Conservation (phyloP, 2,113 vertebrate genomes). For the Camelus bactrianus region DNA sequence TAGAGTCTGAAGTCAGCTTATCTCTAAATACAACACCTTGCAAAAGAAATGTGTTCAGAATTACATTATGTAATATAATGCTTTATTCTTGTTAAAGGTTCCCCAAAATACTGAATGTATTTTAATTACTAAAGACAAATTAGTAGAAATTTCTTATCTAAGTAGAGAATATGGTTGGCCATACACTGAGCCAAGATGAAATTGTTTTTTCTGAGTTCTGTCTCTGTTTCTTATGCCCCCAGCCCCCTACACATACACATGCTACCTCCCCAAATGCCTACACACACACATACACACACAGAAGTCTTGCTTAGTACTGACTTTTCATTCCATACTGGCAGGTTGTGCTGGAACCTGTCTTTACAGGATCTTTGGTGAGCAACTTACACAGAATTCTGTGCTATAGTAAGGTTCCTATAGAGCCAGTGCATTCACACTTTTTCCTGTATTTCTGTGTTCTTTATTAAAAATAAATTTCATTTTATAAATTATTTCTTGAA, state of each 20-base stretch:
- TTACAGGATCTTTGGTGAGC: not conserved
- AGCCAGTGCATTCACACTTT: not conserved
- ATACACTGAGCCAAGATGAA: not conserved
- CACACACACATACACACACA: not conserved
- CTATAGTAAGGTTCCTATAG: not conserved
- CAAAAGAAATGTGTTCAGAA: conserved; percentile 18
- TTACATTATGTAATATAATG: not conserved
- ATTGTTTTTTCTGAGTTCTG: not conserved
- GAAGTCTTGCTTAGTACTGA: not conserved
- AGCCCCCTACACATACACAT: no score
- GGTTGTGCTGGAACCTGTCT: not conserved
- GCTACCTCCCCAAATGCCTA: no score
- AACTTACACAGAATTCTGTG: not conserved
- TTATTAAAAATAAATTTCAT: not conserved
- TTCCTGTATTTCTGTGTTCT: not conserved
- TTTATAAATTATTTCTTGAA: not conserved
- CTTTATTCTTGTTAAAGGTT: not conserved
- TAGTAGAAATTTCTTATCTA: not conserved
- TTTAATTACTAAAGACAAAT: conserved; percentile 42
- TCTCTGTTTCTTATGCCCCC: not conserved
- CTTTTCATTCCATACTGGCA: not conserved
- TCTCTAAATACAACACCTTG: conserved; percentile 42
- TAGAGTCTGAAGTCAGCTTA: conserved; percentile 47
- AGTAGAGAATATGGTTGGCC: not conserved
- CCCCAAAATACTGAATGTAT: not conserved